Conservation (phyloP, 2,797 vertebrate species). For the Onychomys arenicola region DNA sequence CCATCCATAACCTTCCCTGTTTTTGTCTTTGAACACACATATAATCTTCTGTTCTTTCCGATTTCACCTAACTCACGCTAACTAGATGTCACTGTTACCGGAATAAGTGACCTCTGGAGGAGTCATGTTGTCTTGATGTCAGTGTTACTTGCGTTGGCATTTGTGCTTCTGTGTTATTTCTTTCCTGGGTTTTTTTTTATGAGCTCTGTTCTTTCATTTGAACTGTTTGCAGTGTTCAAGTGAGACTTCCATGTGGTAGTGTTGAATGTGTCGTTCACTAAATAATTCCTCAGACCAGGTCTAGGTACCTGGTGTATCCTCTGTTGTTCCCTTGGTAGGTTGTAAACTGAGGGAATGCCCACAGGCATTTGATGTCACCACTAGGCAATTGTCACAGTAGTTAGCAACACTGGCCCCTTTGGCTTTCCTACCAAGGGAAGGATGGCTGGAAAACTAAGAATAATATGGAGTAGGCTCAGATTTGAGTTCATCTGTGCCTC, state of each 20-base stretch:
- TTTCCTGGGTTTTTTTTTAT: background rate
- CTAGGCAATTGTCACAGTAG: background rate
- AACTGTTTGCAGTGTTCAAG: background rate
- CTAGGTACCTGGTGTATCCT: background rate
- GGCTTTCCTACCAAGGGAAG: background rate
- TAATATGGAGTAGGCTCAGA: background rate
- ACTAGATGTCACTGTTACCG: background rate
- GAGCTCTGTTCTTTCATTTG: background rate
- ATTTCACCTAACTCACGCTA: background rate
- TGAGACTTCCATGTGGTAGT: background rate
- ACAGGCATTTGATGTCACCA: background rate
- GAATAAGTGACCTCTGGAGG: background rate
- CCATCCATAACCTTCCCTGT: background rate
- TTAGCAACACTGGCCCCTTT: background rate
- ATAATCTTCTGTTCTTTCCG: background rate
- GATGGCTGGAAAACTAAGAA: background rate
- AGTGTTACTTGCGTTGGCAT: background rate
- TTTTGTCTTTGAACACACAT: background rate
- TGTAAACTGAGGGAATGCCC: background rate
- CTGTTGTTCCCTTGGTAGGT: background rate
- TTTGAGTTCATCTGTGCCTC: background rate
- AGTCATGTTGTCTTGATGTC: background rate
- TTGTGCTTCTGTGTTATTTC: background rate
- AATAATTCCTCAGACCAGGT: background rate
- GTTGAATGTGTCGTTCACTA: background rate